Conservation (phyloP, 1,140 invertebrate species). For the Plutomurus gul region DNA sequence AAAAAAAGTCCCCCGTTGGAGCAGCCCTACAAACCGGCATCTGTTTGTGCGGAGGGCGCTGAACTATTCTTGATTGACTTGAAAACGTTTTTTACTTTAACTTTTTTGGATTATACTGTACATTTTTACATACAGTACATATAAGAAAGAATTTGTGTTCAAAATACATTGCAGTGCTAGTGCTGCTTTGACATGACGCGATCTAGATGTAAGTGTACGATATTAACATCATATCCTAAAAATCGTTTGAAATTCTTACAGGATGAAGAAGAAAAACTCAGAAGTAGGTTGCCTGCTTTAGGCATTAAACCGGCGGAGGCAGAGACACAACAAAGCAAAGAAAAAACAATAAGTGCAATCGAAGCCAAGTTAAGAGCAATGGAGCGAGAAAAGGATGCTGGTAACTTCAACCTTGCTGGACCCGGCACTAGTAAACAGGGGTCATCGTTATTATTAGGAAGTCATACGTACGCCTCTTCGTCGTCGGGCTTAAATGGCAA, state of each 20-base stretch:
- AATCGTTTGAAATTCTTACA: background rate
- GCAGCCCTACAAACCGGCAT: too few relatives aligned
- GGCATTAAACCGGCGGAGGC: constrained; percentile 32
- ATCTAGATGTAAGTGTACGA: too few relatives aligned
- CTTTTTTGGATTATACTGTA: too few relatives aligned
- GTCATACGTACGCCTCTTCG: background rate
- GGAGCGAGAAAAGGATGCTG: constrained; percentile 49
- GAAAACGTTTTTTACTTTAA: background rate
- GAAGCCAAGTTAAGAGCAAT: constrained; percentile 58
- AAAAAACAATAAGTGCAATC: constrained; percentile 57
- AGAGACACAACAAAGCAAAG: constrained; percentile 44
- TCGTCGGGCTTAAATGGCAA: background rate
- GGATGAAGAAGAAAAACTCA: constrained; percentile 53
- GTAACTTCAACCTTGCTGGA: background rate
- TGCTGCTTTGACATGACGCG: too few relatives aligned
- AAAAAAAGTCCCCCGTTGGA: too few relatives aligned
- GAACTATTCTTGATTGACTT: too few relatives aligned
- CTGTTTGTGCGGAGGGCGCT: too few relatives aligned
- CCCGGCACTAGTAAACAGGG: background rate
- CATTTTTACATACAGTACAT: background rate
- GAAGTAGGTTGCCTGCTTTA: constrained; percentile 51
- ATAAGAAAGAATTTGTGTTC: too few relatives aligned
- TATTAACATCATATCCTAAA: too few relatives aligned
- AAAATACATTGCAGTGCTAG: too few relatives aligned
- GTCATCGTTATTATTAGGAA: background rate